Conservation (phyloP, 2,888 invertebrate species). For the Agrotis ipsilon region DNA sequence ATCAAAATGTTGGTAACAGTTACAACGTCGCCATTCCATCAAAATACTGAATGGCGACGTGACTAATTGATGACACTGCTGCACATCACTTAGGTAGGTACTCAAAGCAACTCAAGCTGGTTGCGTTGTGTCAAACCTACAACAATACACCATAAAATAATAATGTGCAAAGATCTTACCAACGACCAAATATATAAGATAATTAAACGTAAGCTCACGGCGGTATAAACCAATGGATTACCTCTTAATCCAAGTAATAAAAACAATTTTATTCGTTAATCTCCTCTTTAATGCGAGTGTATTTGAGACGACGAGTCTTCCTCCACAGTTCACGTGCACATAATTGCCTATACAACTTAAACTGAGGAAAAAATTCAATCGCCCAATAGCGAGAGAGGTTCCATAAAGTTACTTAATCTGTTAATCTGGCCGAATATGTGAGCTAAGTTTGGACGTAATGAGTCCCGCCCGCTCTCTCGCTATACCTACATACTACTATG, state of each 20-base stretch:
- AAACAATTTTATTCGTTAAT: constrained; percentile 37
- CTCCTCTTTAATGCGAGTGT: constrained; percentile 19
- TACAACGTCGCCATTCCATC: not conserved
- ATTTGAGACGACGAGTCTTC: constrained; percentile 15
- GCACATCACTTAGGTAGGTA: no score
- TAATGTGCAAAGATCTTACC: not conserved
- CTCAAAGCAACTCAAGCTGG: no score
- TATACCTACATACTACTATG: not conserved
- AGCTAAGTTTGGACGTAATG: constrained; percentile 64
- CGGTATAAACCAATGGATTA: constrained; percentile 15
- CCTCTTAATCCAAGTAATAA: constrained; percentile 44
- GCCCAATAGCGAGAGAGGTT: constrained; percentile 45
- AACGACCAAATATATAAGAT: not conserved
- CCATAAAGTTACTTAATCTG: constrained; percentile 72
- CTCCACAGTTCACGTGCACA: constrained; percentile 44
- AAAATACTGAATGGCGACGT: not conserved
- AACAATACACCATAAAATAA: not conserved
- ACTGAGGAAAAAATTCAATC: constrained; percentile 57
- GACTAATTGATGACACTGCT: no score
- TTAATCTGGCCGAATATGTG: constrained; percentile 70
- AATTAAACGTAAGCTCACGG: not conserved
- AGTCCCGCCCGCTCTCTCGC: constrained; percentile 4
- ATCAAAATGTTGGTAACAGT: no score
- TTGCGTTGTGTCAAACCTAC: not conserved
- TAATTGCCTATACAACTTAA: constrained; percentile 63